A percentile compares a stretch with the other conserved stretches of the same genome.
phyloP scores from a whole-genome alignment of 2,888 invertebrate species.

The Nudaria mundana region DNA sequence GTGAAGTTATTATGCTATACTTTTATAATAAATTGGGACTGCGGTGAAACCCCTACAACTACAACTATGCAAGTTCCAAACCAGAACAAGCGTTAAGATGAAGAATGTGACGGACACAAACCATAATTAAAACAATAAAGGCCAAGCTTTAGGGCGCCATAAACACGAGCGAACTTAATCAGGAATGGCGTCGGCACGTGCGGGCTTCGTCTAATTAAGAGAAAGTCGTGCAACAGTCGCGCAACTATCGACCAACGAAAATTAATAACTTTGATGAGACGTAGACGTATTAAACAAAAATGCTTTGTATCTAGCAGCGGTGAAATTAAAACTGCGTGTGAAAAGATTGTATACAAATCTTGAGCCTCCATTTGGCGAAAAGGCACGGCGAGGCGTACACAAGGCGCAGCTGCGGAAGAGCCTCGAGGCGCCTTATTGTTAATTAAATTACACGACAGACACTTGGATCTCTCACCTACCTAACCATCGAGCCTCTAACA shows the following conservation, averaged over 20 bases:
- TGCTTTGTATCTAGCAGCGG: too few relatives aligned
- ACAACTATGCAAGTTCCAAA: too few relatives aligned
- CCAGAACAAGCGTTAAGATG: too few relatives aligned
- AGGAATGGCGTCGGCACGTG: constrained; percentile 1
- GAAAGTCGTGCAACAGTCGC: constrained; percentile 1
- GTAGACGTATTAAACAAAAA: too few relatives aligned
- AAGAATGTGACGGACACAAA: too few relatives aligned
- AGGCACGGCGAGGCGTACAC: neutral
- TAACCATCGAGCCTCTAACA: too few relatives aligned
- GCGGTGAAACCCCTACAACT: too few relatives aligned
- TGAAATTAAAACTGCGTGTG: too few relatives aligned
- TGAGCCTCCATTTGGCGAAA: constrained; percentile 6
- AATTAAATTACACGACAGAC: constrained; percentile 53
- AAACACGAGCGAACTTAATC: constrained; percentile 2
- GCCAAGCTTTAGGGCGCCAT: neutral
- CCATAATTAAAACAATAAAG: neutral
- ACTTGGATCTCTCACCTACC: constrained; percentile 15
- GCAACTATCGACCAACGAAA: neutral
- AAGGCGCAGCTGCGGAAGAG: constrained; percentile 1
- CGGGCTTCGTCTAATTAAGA: constrained; percentile 7
- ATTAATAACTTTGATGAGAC: too few relatives aligned
- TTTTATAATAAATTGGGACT: too few relatives aligned
- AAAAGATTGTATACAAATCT: neutral
- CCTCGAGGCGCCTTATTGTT: constrained; percentile 53
- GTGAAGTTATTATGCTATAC: too few relatives aligned